Percentiles rank a stretch among this genome's conserved stretches.
Evolutionary conservation across 2,797 vertebrate species (phyloP).

Genomic region (Molossus alvarezi): DNA sequence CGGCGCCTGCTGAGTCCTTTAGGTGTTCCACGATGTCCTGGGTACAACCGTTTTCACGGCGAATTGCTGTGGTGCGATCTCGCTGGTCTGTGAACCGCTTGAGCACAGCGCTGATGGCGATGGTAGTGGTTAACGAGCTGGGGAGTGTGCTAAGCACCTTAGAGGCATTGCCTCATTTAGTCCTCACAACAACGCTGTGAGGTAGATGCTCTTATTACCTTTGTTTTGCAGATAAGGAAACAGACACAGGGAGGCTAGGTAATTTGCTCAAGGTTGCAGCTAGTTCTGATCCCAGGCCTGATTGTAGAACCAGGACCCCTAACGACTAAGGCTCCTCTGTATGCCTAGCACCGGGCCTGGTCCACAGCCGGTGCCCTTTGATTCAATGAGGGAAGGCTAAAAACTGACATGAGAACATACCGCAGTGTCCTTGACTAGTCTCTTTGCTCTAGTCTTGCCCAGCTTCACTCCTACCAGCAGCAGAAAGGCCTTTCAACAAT

Average conservation of each 20-base stretch:
- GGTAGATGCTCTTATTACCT: background rate
- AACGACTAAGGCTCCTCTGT: background rate
- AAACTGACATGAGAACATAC: too few species aligned
- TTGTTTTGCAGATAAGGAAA: background rate
- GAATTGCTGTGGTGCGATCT: background rate
- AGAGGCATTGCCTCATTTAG: background rate
- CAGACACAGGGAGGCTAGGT: background rate
- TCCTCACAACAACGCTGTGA: background rate
- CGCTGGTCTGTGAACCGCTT: background rate
- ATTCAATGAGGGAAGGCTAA: background rate
- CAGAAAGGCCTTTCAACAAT: background rate
- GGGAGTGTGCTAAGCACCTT: background rate
- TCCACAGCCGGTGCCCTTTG: background rate
- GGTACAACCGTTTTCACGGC: background rate
- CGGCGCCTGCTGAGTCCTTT: background rate
- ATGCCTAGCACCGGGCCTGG: background rate
- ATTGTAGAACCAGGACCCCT: background rate
- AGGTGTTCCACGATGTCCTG: background rate
- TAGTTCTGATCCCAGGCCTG: background rate
- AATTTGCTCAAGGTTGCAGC: background rate
- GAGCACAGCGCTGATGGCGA: background rate
- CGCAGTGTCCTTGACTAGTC: background rate
- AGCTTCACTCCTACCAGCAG: background rate
- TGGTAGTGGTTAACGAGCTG: background rate
- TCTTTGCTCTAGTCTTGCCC: background rate